Evolutionary conservation across 2,797 vertebrate species (phyloP).

Genomic region (Carapus acus): DNA sequence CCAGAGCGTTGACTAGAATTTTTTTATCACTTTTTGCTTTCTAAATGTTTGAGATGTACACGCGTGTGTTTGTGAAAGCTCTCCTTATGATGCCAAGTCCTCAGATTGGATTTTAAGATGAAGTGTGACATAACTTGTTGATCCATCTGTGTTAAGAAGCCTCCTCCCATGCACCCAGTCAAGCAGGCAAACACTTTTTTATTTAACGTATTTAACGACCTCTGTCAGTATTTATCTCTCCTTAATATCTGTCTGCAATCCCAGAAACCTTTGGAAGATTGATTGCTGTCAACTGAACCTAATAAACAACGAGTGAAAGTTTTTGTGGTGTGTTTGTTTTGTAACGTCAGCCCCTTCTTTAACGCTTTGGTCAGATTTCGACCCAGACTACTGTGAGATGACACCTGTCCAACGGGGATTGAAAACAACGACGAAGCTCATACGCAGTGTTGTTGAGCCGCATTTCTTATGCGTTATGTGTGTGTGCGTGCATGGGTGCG

Average conservation of each 20-base stretch:
- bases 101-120: neutral
- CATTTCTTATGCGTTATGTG: constrained; percentile 14
- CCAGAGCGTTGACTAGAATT: constrained; percentile 23
- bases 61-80: neutral
- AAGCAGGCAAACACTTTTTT: too few relatives aligned
- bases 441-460: constrained; percentile 2
- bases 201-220: too few relatives aligned
- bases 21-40: neutral
- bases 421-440: too few relatives aligned
- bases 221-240: constrained; percentile 19
- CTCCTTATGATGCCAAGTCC: constrained; percentile 3
- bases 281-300: constrained; percentile 53
- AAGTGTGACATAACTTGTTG: constrained; percentile 4
- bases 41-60: constrained; percentile 17
- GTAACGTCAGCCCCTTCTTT: neutral
- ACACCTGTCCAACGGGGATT: too few relatives aligned
- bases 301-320: constrained; percentile 66
- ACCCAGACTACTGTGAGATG: too few relatives aligned
- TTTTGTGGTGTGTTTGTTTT: constrained; percentile 39
- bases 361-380: neutral
- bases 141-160: too few relatives aligned
- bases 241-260: constrained; percentile 35
- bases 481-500: neutral
- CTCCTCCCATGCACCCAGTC: too few relatives aligned
- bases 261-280: constrained; percentile 48